Evolutionary conservation across 2,113 vertebrate species (phyloP).

Genomic region (Dunckerocampus dactyliophorus): DNA sequence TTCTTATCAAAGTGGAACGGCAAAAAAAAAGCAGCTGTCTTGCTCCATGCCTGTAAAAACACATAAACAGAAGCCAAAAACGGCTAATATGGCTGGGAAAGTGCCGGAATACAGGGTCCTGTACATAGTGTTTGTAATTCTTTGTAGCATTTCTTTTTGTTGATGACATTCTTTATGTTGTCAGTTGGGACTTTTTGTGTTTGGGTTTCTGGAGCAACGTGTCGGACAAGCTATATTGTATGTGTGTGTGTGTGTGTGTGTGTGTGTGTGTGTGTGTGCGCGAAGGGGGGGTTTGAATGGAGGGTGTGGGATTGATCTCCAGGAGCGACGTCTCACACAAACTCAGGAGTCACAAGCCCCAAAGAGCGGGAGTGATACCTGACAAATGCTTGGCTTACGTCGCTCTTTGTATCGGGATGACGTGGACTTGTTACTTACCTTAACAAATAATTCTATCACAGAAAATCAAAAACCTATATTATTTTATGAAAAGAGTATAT

Average conservation of each 20-base stretch:
- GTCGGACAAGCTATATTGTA: slow-evolving; percentile 28
- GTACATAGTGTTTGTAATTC: slow-evolving; percentile 97
- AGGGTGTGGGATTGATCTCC: background rate
- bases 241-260: slow-evolving; percentile 60
- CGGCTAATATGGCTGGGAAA: slow-evolving; percentile 64
- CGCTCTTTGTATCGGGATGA: slow-evolving; percentile 47
- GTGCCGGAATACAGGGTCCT: slow-evolving; percentile 98
- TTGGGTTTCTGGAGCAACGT: slow-evolving; percentile 70
- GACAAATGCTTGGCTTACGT: slow-evolving; percentile 66
- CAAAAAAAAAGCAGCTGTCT: background rate
- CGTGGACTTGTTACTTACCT: slow-evolving; percentile 74
- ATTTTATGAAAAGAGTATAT: slow-evolving; percentile 77
- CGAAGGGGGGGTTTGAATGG: background rate
- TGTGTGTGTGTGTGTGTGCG: slow-evolving; percentile 47
- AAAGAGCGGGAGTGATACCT: slow-evolving; percentile 25
- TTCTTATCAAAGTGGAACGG: background rate
- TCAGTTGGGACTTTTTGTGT: slow-evolving; percentile 69
- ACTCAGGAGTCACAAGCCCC: slow-evolving; percentile 5
- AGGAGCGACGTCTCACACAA: background rate
- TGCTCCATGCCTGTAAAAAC: slow-evolving; percentile 56
- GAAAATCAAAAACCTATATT: slow-evolving; percentile 68
- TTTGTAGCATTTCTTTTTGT: slow-evolving; percentile 98
- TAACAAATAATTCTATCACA: slow-evolving; percentile 71
- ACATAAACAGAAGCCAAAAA: slow-evolving; percentile 61
- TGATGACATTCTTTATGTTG: slow-evolving; percentile 74